A percentile compares a stretch with the other conserved stretches of the same genome.
phyloP scores from a whole-genome alignment of 2,888 invertebrate genomes.

The Gandaritis pyraliata region DNA sequence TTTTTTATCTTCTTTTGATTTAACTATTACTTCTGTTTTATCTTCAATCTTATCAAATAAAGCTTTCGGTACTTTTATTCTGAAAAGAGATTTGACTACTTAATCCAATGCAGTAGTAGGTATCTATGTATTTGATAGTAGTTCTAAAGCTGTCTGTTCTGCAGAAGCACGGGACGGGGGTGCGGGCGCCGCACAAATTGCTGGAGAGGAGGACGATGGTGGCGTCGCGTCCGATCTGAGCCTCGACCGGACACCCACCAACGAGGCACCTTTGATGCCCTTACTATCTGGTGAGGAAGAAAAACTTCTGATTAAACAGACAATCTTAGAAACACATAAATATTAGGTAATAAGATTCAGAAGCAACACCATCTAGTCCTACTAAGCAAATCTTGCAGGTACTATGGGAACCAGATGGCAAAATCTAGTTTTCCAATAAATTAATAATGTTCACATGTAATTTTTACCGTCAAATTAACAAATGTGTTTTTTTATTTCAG shows the following conservation, averaged over 20 bases:
- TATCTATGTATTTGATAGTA: not conserved
- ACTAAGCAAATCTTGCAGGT: no score
- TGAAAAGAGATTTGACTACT: no score
- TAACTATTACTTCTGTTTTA: slow-evolving; percentile 1
- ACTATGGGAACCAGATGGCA: no score
- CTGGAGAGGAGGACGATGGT: slow-evolving; percentile 70
- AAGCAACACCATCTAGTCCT: no score
- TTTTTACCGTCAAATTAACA: no score
- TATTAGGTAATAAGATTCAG: no score
- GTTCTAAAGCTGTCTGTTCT: slow-evolving; percentile 37
- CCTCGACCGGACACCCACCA: slow-evolving; percentile 82
- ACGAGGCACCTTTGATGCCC: slow-evolving; percentile 80
- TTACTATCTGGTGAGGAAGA: slow-evolving; percentile 75
- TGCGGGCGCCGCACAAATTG: slow-evolving; percentile 72
- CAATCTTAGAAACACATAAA: no score
- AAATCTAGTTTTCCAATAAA: no score
- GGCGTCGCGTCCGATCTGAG: slow-evolving; percentile 78
- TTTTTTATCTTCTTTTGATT: slow-evolving; percentile 11
- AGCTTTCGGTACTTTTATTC: not conserved
- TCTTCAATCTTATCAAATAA: not conserved
- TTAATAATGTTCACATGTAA: no score
- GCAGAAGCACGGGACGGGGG: slow-evolving; percentile 79
- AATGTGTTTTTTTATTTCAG: slow-evolving; percentile 45
- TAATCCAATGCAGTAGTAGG: no score
- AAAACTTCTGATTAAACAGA: no score